Conservation (phyloP, 2,888 invertebrate species). For the Acleris sparsana region DNA sequence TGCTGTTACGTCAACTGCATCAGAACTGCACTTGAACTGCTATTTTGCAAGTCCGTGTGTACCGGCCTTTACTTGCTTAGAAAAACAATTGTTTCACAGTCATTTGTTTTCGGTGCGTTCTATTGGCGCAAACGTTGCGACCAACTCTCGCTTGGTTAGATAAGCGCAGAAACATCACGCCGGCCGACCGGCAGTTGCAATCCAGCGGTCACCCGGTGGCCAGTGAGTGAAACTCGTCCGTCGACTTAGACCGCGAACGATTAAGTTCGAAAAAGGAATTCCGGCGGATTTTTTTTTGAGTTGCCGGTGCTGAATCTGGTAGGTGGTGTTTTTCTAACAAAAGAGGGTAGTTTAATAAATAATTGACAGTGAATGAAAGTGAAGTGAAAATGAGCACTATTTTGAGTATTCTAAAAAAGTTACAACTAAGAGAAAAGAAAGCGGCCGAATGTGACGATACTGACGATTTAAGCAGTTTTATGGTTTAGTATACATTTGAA, state of each 20-base stretch:
- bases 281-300: constrained; percentile 5
- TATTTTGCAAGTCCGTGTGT: too few relatives aligned
- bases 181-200: constrained; percentile 27
- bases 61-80: background rate
- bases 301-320: constrained; percentile 25
- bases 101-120: constrained; percentile 11
- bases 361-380: constrained; percentile 8
- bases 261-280: constrained; percentile 3
- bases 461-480: constrained; percentile 1
- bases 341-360: constrained; percentile 12
- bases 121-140: constrained; percentile 16
- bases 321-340: constrained; percentile 11
- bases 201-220: constrained; percentile 29
- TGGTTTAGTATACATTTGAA: constrained; percentile 1
- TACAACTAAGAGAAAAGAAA: background rate
- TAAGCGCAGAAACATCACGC: constrained; percentile 23
- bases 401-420: background rate
- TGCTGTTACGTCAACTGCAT: too few relatives aligned
- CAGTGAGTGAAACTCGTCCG: constrained; percentile 17
- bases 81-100: constrained; percentile 13
- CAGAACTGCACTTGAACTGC: too few relatives aligned
- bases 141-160: constrained; percentile 21
- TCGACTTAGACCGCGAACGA: constrained; percentile 9
- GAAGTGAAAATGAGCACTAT: background rate
- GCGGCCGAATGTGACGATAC: constrained; percentile 1